These are phyloP conservation scores for Hypolimnas misippus DNA, from an alignment of 2,888 invertebrate species.

Conservation along the genomic window DNA sequence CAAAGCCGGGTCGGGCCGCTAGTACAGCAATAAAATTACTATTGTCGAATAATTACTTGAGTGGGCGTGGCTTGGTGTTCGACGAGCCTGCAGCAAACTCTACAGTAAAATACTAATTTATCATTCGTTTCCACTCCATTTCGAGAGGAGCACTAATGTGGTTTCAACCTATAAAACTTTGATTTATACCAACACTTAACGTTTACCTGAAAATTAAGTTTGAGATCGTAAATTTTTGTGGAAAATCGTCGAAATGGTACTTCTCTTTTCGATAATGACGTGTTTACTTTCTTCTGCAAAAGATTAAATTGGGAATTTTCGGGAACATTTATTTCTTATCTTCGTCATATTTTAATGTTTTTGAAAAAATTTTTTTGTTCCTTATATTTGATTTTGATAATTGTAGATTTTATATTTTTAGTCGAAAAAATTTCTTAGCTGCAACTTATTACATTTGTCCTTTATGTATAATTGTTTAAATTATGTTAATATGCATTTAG, in stretches of 20 bases:
- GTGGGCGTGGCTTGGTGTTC: not conserved
- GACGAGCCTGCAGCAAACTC: not conserved
- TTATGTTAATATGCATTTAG: too few relatives aligned
- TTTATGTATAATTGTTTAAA: too few relatives aligned
- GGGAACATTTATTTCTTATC: too few relatives aligned
- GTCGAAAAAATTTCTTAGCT: too few relatives aligned
- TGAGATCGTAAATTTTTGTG: conserved; percentile 30
- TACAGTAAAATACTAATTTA: conserved; percentile 9
- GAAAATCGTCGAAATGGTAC: conserved; percentile 11
- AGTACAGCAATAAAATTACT: conserved; percentile 3
- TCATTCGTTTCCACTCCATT: conserved; percentile 13
- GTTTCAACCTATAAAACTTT: conserved; percentile 39
- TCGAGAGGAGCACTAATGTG: conserved; percentile 13
- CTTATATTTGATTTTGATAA: too few relatives aligned
- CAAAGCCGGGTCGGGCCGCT: too few relatives aligned
- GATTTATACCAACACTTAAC: conserved; percentile 38
- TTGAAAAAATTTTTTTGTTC: too few relatives aligned
- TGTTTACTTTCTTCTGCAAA: not conserved
- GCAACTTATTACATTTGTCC: too few relatives aligned
- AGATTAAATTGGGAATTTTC: not conserved
- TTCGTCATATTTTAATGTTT: too few relatives aligned
- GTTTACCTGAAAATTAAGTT: conserved; percentile 38
- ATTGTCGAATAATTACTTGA: not conserved
- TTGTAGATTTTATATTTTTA: too few relatives aligned
- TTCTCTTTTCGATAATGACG: conserved; percentile 7